phyloP scores from a whole-genome alignment of 2,797 vertebrate species.

The Tangara arthus region DNA sequence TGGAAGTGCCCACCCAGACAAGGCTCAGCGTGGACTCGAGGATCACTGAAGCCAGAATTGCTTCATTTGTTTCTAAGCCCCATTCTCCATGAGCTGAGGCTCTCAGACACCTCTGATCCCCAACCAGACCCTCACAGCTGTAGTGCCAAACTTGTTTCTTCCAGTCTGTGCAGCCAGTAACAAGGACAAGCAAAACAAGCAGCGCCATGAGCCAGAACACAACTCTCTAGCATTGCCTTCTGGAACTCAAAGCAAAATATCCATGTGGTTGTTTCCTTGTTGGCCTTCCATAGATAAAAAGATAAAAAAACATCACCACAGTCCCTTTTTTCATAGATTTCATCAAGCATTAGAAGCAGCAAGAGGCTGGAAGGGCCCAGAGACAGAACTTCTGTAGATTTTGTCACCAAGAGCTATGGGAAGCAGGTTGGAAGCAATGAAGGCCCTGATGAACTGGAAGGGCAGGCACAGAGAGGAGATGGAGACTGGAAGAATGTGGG shows the following conservation, averaged over 20 bases:
- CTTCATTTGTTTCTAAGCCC: background rate
- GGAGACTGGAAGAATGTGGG: background rate
- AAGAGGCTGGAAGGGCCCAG: background rate
- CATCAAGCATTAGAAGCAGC: background rate
- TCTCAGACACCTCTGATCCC: background rate
- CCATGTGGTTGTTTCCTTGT: background rate
- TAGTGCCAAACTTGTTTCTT: background rate
- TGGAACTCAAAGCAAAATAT: background rate
- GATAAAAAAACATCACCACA: fast-evolving
- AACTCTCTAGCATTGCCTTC: background rate
- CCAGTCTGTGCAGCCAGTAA: background rate
- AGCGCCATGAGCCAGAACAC: background rate
- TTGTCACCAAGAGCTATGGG: background rate
- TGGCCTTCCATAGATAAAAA: background rate
- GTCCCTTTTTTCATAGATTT: background rate
- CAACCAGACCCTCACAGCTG: background rate
- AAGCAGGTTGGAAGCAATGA: background rate
- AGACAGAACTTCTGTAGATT: background rate
- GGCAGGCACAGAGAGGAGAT: background rate
- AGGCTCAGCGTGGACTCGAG: fast-evolving
- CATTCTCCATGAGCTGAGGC: background rate
- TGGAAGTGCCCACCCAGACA: background rate
- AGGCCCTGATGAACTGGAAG: background rate
- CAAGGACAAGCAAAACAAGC: background rate
- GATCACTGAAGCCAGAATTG: background rate